Base-by-base conservation (phyloP, 1,140 invertebrate genomes). In the Drosophila parabipectinata region DNA sequence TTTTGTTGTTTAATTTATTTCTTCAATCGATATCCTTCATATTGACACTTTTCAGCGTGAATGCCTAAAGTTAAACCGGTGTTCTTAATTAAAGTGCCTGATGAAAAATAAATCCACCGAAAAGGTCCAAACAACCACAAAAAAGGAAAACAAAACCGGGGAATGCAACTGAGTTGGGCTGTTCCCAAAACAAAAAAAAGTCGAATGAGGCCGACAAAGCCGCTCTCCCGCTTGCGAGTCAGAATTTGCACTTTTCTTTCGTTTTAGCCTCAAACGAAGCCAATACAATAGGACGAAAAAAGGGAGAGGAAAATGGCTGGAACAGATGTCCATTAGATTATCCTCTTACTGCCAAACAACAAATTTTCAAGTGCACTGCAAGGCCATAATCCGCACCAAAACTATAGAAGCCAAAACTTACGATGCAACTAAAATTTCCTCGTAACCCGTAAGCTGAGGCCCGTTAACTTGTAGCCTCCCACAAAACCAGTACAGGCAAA, bases 331-430 rank as follows among this genome's bases (percentile, higher is more conserved):
- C 39, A 26, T 67, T 52, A 56, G 73, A 76, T 76, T 61, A 76
- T 76, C 73, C 73, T 53, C 62, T 61, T 68, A 44, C 72, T 55
- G 62, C 7, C 39, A 60, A 75, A 59, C 72, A 73, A 74, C 67
- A 56, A 64, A 56, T 68, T 76, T 76, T 76, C 73, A 76, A 76
- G 73, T 61, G 73, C 73, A 76, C 10, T 59, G 45, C 72, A 55
- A 54, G 71, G 61, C 56, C 72, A 58, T 76, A 76, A 76, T 75
- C 72, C 73, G 24, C 15, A 18, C 15, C 15, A 6, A 18, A 44
- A 18, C 14, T 18, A 18, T 44, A 6, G n/a, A 44, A 18, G 41
- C 41, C 15, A 18, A 6, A 37, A 37, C 34, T 10, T 10, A 10
- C 41, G 7, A 44, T 8, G 44, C 44, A 47, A 18, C 44, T 45